Evolutionary conservation across 2,888 invertebrate genomes (phyloP), one percentile per base, ranked within the genome.

Genomic region (Leptinotarsa tumamoca): DNA sequence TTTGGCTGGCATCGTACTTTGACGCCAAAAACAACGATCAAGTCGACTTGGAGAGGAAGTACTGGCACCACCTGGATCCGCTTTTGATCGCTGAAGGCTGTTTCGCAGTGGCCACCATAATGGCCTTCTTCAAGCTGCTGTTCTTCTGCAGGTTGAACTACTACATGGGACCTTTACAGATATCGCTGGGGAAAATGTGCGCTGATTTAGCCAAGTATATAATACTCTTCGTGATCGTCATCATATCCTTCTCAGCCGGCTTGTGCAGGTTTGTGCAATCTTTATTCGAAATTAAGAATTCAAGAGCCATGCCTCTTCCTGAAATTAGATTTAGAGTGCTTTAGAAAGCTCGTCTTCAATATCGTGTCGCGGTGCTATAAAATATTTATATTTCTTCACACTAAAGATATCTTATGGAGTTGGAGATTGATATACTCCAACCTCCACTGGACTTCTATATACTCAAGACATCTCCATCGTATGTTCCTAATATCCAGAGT

Each of bases 171-270:
- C 93, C 93, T 0, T 86, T 94, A 77, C 90, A 92, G 89, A 91
- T 93, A 73, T 92, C 93, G 1, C 87, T 94, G 61, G 92, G 92
- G 17, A 92, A 92, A 86, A 93, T 94, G 93, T 90, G 91, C 50
- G 89, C 90, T n/a, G 93, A 93, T 83, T 91, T 93, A 80, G 90
- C 90, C 27, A 91, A 91, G 82, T 93, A 93, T 85, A 87, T 92
- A 27, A 87, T 91, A 33, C 90, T 94, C 58, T 93, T 93, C 83
- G 83, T 89, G 2, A 90, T 93, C 66, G 90, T 92, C 51, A 89
- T 92, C 74, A 84, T 91, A 66, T 89, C 92, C 3, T 94, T 93
- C 81, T 89, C 91, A 0, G 90, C 91, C 10, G 93, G 93, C 0
- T 86, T 93, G 71, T 90, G 91, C 66, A 89, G 90, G 43, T 43